These are phyloP conservation scores for Eledona agricola DNA, from an alignment of 2,888 invertebrate species.

Conservation along the genomic window DNA sequence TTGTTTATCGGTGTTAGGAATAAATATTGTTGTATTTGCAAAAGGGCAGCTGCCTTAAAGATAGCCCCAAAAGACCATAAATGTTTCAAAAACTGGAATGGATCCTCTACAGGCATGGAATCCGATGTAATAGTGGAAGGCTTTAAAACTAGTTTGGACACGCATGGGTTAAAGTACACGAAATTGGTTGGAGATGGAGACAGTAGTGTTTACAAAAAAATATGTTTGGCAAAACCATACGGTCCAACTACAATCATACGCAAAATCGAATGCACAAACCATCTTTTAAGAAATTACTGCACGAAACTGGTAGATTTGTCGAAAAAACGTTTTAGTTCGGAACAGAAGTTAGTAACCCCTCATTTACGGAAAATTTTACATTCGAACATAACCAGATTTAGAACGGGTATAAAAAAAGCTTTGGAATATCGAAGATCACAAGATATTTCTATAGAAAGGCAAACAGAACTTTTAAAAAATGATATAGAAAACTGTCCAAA, in stretches of 20 bases:
- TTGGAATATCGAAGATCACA: not conserved
- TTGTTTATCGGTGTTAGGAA: constrained; percentile 28
- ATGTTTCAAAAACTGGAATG: constrained; percentile 38
- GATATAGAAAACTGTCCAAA: constrained; percentile 6
- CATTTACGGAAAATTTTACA: not conserved
- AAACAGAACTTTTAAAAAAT: constrained; percentile 1
- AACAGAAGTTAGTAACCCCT: not conserved
- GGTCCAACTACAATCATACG: constrained; percentile 14
- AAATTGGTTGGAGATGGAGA: constrained; percentile 37
- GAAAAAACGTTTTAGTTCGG: constrained; percentile 1
- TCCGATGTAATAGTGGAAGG: constrained; percentile 37
- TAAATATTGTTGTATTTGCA: constrained; percentile 33
- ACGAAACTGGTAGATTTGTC: constrained; percentile 17
- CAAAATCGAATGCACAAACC: constrained; percentile 37
- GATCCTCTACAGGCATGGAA: constrained; percentile 37
- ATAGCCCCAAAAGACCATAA: constrained; percentile 10
- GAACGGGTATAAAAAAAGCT: constrained; percentile 5
- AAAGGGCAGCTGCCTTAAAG: not conserved
- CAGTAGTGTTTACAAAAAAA: constrained; percentile 20
- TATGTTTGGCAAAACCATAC: constrained; percentile 24
- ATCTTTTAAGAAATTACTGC: constrained; percentile 33
- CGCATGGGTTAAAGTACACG: constrained; percentile 34
- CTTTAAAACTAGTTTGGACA: constrained; percentile 32
- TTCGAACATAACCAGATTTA: not conserved
- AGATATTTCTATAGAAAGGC: not conserved